Base-by-base conservation (phyloP, 53 echinoderm and acorn worm genomes). In the Crossaster papposus region DNA sequence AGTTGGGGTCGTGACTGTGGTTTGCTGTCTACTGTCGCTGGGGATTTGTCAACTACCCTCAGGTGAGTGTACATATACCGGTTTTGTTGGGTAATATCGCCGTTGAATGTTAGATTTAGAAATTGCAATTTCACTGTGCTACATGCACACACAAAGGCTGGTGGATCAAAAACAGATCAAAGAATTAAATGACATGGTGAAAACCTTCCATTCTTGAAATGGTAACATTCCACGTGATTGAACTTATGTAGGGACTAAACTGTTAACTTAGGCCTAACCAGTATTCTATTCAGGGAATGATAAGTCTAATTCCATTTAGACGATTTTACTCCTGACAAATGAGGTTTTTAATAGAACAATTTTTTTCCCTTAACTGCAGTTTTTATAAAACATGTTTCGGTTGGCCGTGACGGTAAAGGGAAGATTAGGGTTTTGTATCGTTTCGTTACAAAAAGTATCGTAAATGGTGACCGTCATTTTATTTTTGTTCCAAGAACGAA, bases 31-130 rank as follows among this genome's bases (percentile, higher is more conserved):
- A 2, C 72, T 73, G 51, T 13, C 73, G 34, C 15, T 29, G 23
- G 72, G 72, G 22, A 30, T 53, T 26, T 85, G 85, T 26, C 72
- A 85, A 73, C 4, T n/a, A n/a, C n/a, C 31, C 6, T 72, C 85
- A 32, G 85, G 85, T 85, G 30, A 54, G 85, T 51, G 12, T 5
- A 37, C 44, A 33, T 14, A 51, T 11, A 4, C 24, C 1, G 44
- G 29, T 44, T 71, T 36, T 77, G 0, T 5, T 38, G 44, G 15
- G 14, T 77, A n/a, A 77, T 36, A 5, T 12, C 1, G 26, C 26
- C 29, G 28, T 26, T 71, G 9, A 5, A 44, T 44, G 5, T 44
- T 44, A 9, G 44, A 44, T 9, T 62, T 9, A 62, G 15, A 62
- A 11, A 62, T 62, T 44, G 44, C 44, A 5, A 44, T 44, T 44